A percentile compares a stretch with the other conserved stretches of the same genome.
Conservation (phyloP, 2,797 vertebrate genomes). For the Poliocrania exsul region DNA sequence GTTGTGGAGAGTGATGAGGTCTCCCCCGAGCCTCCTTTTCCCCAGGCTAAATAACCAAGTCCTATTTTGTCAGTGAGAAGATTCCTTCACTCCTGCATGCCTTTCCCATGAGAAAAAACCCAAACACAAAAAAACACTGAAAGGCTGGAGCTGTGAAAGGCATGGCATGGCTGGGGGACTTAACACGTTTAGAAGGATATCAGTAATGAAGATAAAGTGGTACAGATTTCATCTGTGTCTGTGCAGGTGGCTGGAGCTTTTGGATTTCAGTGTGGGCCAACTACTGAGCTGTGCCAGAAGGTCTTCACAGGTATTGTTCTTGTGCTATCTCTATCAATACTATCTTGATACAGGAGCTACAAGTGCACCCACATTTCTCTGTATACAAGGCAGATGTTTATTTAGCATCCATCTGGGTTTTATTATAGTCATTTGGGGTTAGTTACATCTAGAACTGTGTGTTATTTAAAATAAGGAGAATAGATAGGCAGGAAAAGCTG, state of each 20-base stretch:
- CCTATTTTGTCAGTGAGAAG: not conserved
- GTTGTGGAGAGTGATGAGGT: not conserved
- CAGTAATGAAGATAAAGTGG: not conserved
- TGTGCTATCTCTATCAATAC: not conserved
- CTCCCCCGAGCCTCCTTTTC: not conserved
- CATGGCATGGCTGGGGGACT: not conserved
- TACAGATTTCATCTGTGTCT: not conserved
- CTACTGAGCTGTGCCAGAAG: not conserved
- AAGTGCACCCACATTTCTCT: not conserved
- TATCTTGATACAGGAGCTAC: not conserved
- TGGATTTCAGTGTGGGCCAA: not conserved
- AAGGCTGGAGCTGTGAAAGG: not conserved
- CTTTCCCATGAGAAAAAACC: not conserved
- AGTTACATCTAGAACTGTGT: not conserved
- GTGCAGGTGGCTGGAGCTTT: not conserved
- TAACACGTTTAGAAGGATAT: not conserved
- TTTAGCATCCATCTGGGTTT: not conserved
- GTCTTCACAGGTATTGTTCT: not conserved
- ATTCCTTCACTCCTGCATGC: not conserved
- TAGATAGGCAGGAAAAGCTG: not conserved
- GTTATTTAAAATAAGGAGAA: not conserved
- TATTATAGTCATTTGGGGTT: not conserved
- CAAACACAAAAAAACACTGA: not conserved
- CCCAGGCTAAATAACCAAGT: not conserved
- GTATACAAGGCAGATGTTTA: not conserved